Evolutionary conservation across 2,113 vertebrate species (phyloP).

Genomic region (Haemorhous mexicanus): DNA sequence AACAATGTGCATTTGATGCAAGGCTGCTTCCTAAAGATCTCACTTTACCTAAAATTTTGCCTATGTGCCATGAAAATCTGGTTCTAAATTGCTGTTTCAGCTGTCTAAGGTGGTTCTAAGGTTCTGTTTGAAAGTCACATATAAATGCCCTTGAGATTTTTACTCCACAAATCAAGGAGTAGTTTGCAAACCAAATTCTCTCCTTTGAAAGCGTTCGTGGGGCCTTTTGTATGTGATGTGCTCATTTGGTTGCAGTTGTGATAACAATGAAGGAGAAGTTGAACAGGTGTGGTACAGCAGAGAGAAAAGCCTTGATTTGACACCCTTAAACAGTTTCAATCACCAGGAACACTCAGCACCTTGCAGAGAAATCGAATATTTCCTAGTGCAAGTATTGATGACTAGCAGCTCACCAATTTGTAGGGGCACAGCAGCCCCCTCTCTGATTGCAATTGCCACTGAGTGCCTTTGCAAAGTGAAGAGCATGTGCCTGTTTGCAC

Average conservation of each 20-base stretch:
- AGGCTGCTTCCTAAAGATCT: not conserved
- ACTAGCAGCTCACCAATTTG: not conserved
- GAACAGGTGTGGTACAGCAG: not conserved
- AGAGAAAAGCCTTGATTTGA: constrained; percentile 17
- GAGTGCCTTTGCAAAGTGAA: not conserved
- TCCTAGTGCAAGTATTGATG: not conserved
- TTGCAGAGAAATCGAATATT: not conserved
- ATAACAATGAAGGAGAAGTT: not conserved
- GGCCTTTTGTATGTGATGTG: not conserved
- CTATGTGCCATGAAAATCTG: not conserved
- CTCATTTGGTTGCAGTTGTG: not conserved
- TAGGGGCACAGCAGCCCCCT: not conserved
- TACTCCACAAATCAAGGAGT: not conserved
- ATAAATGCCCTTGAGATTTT: not conserved
- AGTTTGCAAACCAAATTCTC: constrained; percentile 15
- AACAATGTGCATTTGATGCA: not conserved
- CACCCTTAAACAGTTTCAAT: constrained; percentile 19
- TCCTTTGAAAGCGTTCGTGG: not conserved
- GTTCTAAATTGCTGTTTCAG: not conserved
- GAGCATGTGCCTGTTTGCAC: not conserved
- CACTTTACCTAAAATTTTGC: not conserved
- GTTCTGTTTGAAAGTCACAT: not conserved
- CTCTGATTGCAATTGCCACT: constrained; percentile 35
- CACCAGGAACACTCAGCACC: not conserved
- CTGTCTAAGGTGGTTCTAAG: not conserved